These are phyloP conservation scores for Didymodactylos carnosus DNA, from an alignment of 2,888 invertebrate genomes.

Conservation along the genomic window DNA sequence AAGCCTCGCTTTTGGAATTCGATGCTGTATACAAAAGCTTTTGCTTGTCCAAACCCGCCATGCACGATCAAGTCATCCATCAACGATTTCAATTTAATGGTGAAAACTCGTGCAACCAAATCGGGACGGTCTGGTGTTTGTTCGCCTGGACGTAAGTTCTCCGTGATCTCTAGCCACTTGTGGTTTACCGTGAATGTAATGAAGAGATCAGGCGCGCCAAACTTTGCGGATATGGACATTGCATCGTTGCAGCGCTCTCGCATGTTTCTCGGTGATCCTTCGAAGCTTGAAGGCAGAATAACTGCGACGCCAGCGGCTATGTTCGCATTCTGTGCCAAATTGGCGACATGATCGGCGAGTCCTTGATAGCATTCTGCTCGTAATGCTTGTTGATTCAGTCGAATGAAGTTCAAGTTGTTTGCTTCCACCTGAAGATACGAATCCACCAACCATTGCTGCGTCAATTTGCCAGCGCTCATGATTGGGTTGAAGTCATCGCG, in stretches of 20 bases:
- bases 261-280: not conserved
- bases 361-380: not conserved
- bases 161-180: not conserved
- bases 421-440: not conserved
- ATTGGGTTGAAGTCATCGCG: not conserved
- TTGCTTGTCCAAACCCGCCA: conserved; percentile 18
- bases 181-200: not conserved
- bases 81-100: conserved; percentile 19
- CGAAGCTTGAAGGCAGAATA: not conserved
- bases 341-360: no score
- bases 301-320: not conserved
- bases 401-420: not conserved
- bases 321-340: no score
- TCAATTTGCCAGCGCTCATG: not conserved
- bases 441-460: not conserved
- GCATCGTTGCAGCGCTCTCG: not conserved
- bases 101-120: conserved; percentile 20
- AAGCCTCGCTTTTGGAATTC: conserved; percentile 26
- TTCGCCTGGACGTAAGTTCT: conserved; percentile 17
- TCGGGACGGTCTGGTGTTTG: conserved; percentile 20
- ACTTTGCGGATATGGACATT: not conserved
- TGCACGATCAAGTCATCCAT: conserved; percentile 17
- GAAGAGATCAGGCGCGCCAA: not conserved
- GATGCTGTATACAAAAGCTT: conserved; percentile 17
- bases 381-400: not conserved